A percentile compares a stretch with the other conserved stretches of the same genome.
phyloP scores from a whole-genome alignment of 2,113 vertebrate genomes.

The Rhabdomys dilectus region DNA sequence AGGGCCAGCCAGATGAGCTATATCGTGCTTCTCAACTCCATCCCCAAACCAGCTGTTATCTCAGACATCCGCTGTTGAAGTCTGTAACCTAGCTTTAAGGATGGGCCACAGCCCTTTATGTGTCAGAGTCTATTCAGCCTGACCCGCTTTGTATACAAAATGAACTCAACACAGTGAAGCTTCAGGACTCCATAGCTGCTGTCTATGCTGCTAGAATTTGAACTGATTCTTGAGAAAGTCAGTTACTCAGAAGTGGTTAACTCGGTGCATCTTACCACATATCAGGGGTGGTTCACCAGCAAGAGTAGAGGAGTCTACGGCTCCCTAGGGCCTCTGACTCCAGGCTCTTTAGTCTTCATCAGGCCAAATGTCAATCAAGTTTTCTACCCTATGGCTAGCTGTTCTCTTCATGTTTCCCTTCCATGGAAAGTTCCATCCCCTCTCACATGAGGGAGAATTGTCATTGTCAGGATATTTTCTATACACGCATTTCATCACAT shows the following conservation, averaged over 20 bases:
- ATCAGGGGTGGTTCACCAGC: not conserved
- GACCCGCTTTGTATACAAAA: not conserved
- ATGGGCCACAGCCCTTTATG: not conserved
- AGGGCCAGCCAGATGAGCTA: not conserved
- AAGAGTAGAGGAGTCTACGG: not conserved
- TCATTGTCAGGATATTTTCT: too few species aligned
- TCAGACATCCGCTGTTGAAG: not conserved
- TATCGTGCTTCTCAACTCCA: not conserved
- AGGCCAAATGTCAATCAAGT: not conserved
- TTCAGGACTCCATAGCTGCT: not conserved
- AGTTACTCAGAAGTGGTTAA: not conserved
- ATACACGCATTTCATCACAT: fast-evolving
- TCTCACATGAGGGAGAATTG: not conserved
- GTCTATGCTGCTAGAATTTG: not conserved
- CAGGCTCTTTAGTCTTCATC: not conserved
- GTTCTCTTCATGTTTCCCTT: not conserved
- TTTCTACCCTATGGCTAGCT: not conserved
- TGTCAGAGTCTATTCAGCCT: not conserved
- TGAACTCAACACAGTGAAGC: not conserved
- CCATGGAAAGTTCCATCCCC: not conserved
- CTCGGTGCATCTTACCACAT: not conserved
- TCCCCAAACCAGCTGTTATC: not conserved
- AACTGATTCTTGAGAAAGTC: not conserved
- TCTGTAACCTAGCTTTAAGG: not conserved
- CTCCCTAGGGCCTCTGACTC: not conserved